Conservation (phyloP, 2,888 invertebrate genomes). For the Drosophila neonasuta region DNA sequence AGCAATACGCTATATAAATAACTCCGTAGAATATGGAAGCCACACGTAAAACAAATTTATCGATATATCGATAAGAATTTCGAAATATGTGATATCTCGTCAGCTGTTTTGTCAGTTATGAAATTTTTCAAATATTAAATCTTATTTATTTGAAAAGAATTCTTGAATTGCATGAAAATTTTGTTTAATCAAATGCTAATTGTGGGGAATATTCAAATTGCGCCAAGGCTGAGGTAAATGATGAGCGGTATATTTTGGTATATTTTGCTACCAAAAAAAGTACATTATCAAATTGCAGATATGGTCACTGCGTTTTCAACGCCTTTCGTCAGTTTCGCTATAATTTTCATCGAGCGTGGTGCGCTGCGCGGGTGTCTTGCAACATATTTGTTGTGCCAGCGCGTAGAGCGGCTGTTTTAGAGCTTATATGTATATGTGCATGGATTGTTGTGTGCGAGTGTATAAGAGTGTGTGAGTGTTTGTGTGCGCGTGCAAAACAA, state of each 20-base stretch:
- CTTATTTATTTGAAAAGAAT: too few species aligned
- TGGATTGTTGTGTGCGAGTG: conserved; percentile 32
- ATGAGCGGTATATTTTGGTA: not conserved
- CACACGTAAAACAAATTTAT: too few species aligned
- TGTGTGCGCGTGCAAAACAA: conserved; percentile 42
- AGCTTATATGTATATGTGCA: conserved; percentile 39
- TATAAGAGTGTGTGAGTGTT: conserved; percentile 28
- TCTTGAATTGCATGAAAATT: too few species aligned
- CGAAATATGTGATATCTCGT: too few species aligned
- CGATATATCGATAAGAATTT: too few species aligned
- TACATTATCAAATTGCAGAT: not conserved
- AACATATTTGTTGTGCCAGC: conserved; percentile 45
- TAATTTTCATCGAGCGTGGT: conserved; percentile 11
- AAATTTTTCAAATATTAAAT: too few species aligned
- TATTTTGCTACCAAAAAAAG: not conserved
- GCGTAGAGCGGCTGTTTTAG: conserved; percentile 37
- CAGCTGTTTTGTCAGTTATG: too few species aligned
- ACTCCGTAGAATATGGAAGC: too few species aligned
- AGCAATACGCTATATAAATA: too few species aligned
- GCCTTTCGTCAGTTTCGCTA: conserved; percentile 27
- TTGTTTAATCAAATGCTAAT: too few species aligned
- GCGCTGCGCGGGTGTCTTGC: conserved; percentile 14
- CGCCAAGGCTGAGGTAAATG: too few species aligned
- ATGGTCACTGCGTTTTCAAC: conserved; percentile 2
- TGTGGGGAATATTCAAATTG: too few species aligned